Evolutionary conservation across 2,888 invertebrate genomes (phyloP), one percentile per base, ranked within the genome.

Genomic region (Xestobium rufovillosum): DNA sequence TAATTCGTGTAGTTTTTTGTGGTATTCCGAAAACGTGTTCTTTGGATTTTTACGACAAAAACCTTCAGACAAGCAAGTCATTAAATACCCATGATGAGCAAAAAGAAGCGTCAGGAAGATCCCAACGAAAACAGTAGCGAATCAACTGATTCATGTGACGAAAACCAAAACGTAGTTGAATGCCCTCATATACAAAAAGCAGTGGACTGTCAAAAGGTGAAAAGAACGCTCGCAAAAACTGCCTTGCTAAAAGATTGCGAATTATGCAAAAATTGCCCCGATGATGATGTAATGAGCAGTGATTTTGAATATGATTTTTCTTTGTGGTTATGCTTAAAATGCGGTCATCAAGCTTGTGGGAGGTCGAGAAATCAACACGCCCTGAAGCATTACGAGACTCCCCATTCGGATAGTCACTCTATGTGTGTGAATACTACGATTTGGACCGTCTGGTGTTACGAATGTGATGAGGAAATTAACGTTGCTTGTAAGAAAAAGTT

Each of bases 311-410:
- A 65, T 31, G 73, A 74, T 47, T 57, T 61, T 31, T 68, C 68
- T 1, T 60, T 83, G 41, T 87, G 85, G 84, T 72, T 90, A 66
- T 91, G 90, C 56, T 66, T 90, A 42, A 78, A 80, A 45, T 91
- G 90, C 62, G 89, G 85, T 2, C 67, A 79, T 44, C 81, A 83
- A 56, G 72, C 79, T 13, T 90, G 90, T 61, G 85, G 83, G 2
- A 70, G 79, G 32, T 67, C 71, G 3, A 69, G 73, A 33, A 75
- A 76, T 53, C 70, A 78, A 49, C 88, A 89, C 63, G 84, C 85
- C 0, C 58, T 81, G 14, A 71, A 76, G 44, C 91, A 91, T 65
- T 83, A 70, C 59, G 70, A 76, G 58, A 82, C 76, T 1, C 82
- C 84, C 0, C 80, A 75, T 53, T 86, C 84, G 0, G 86, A 86